Conservation (phyloP, 2,113 vertebrate genomes). For the Megaceryle maxima region DNA sequence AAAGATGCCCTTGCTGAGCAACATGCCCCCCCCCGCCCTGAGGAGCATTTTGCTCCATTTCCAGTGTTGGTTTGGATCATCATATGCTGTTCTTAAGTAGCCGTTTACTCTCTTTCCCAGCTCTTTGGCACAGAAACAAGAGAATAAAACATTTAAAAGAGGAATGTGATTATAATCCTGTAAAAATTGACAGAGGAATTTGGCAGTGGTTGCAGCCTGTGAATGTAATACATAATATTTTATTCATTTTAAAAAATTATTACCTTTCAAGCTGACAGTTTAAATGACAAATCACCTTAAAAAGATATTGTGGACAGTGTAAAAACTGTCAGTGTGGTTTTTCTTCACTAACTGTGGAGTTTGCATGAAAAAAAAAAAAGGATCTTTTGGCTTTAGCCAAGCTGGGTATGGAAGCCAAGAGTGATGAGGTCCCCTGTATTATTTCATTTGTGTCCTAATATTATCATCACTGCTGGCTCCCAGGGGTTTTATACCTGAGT, state of each 20-base stretch:
- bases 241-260: background rate
- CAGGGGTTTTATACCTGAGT: background rate
- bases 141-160: background rate
- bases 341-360: background rate
- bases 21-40: background rate
- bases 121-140: background rate
- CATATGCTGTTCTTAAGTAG: background rate
- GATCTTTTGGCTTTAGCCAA: background rate
- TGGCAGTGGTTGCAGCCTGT: conserved; percentile 22
- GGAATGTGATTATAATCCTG: conserved; percentile 30
- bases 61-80: background rate
- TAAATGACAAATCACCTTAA: conserved; percentile 21
- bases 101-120: background rate
- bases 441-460: background rate
- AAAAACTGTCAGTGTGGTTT: background rate
- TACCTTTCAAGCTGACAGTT: conserved; percentile 30
- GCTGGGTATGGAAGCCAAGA: background rate
- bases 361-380: background rate
- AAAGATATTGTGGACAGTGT: background rate
- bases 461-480: background rate
- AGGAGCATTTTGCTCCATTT: background rate
- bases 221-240: conserved; percentile 23
- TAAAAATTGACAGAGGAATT: conserved; percentile 38
- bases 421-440: background rate
- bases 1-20: background rate